Percentiles rank a stretch among this genome's conserved stretches.
Conservation (phyloP, 2,113 vertebrate species). For the Percopsis transmontana region DNA sequence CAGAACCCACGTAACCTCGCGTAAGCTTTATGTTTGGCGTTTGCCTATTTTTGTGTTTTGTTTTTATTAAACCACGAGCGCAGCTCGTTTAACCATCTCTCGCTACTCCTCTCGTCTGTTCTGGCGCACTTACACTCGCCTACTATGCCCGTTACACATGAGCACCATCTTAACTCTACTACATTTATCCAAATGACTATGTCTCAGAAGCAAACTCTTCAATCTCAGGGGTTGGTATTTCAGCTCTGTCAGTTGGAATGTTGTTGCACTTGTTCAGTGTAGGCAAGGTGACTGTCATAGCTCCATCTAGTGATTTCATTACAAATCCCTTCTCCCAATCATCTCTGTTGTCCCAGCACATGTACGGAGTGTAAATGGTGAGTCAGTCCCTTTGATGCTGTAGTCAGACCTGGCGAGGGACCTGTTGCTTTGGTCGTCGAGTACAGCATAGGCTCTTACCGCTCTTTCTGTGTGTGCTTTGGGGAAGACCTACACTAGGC, state of each 20-base stretch:
- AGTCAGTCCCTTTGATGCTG: neutral
- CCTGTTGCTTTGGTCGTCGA: slow-evolving; percentile 7
- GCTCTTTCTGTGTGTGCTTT: neutral
- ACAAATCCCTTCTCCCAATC: neutral
- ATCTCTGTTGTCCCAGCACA: slow-evolving; percentile 4
- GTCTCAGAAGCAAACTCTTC: no score
- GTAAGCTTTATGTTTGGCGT: no score
- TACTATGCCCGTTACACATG: no score
- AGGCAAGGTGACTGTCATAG: neutral
- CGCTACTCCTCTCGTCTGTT: no score
- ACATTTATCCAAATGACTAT: no score
- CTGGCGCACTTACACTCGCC: no score
- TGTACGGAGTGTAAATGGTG: neutral
- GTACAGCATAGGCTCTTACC: neutral
- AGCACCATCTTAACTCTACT: no score
- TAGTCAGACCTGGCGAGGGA: neutral
- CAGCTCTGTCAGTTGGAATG: neutral
- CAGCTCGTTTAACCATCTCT: no score
- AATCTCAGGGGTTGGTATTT: neutral
- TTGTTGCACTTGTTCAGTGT: slow-evolving; percentile 8
- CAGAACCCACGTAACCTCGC: no score
- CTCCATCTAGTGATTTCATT: neutral
- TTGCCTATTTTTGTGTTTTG: no score
- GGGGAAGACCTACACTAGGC: neutral
- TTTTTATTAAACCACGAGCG: no score